Evolutionary conservation across 2,888 invertebrate genomes (phyloP).

Genomic region (Corythucha ciliata): DNA sequence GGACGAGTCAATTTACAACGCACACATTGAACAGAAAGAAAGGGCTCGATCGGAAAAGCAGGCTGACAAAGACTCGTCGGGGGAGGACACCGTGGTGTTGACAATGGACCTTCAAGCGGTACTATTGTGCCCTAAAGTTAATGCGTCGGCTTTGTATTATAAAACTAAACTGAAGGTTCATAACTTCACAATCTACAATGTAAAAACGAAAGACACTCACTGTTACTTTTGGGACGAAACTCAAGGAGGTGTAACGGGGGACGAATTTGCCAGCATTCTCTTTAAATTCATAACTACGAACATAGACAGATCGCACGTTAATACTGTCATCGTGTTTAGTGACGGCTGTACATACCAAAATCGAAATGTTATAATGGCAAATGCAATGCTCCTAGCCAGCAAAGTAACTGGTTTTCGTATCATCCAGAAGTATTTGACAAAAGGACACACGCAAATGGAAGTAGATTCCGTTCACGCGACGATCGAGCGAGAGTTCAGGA

Average conservation of each 20-base stretch:
- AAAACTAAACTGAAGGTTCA: slow-evolving; percentile 31
- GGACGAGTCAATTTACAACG: slow-evolving; percentile 19
- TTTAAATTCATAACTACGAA: slow-evolving; percentile 8
- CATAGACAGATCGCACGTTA: slow-evolving; percentile 3
- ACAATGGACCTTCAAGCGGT: slow-evolving; percentile 33
- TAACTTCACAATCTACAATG: slow-evolving; percentile 39
- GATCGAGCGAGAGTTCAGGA: slow-evolving; percentile 27
- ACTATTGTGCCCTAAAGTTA: slow-evolving; percentile 29
- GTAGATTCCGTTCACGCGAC: slow-evolving; percentile 33
- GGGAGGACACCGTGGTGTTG: not conserved
- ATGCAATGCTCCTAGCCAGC: slow-evolving; percentile 34
- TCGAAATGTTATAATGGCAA: slow-evolving; percentile 35
- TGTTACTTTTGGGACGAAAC: slow-evolving; percentile 16
- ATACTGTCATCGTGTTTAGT: slow-evolving; percentile 33
- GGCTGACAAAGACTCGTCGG: slow-evolving; percentile 2
- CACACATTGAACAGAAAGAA: slow-evolving; percentile 23
- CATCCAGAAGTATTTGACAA: slow-evolving; percentile 36
- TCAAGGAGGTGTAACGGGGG: slow-evolving; percentile 7
- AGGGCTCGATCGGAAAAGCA: slow-evolving; percentile 26
- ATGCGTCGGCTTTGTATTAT: slow-evolving; percentile 30
- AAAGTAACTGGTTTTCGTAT: slow-evolving; percentile 30
- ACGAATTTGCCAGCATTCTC: slow-evolving; percentile 14
- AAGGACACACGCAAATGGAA: slow-evolving; percentile 39
- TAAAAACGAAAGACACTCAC: not conserved
- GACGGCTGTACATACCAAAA: slow-evolving; percentile 38